Conservation (phyloP, 2,113 vertebrate genomes). For the Campylorhamphus procurvoides region DNA sequence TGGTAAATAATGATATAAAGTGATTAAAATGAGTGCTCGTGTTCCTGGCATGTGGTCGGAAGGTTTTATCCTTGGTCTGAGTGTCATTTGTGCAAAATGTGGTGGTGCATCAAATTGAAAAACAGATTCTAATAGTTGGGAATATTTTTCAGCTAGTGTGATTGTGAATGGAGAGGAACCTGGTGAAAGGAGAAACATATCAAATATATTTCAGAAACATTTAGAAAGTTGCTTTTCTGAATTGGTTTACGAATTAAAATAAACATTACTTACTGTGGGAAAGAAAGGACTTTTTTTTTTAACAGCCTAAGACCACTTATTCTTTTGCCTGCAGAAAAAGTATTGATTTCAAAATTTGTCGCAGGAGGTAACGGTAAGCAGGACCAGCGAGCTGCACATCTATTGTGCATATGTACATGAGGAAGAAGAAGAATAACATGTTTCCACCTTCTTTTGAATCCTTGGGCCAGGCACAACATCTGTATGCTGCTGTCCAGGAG, state of each 20-base stretch:
- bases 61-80: neutral
- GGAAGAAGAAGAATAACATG: neutral
- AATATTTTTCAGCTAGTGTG: neutral
- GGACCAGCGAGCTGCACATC: neutral
- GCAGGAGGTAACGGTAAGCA: neutral
- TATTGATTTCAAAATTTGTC: neutral
- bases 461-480: neutral
- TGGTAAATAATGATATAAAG: neutral
- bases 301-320: neutral
- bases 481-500: rapidly evolving
- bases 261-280: neutral
- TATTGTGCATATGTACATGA: neutral
- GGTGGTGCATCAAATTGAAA: neutral
- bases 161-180: neutral
- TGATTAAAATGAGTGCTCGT: neutral
- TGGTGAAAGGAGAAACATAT: neutral
- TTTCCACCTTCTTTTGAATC: neutral
- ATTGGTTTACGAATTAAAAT: slow-evolving; percentile 4
- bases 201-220: neutral
- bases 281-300: neutral
- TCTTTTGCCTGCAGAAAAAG: neutral
- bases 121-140: neutral
- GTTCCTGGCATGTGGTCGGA: neutral
- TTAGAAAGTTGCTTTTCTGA: neutral
- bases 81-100: neutral